phyloP scores from a whole-genome alignment of 1,140 invertebrate genomes.

The Drosophila pruinosa region DNA sequence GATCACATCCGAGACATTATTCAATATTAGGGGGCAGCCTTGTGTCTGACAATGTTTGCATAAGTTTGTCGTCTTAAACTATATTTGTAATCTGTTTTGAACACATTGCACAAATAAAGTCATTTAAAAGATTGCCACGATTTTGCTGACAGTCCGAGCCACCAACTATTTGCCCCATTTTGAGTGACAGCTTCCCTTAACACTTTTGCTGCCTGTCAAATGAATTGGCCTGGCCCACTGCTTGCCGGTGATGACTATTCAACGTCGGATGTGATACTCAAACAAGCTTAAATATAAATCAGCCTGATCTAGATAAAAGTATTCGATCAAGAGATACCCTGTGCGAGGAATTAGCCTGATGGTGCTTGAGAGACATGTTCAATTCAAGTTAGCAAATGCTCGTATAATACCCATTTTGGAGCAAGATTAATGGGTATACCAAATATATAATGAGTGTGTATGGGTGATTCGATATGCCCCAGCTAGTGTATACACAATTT shows the following conservation, averaged over 20 bases:
- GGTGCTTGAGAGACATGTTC: no score
- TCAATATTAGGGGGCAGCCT: background rate
- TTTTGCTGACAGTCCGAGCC: background rate
- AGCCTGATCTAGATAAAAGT: no score
- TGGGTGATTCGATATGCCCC: background rate
- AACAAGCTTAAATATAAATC: conserved; percentile 6
- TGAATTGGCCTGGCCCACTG: conserved; percentile 44
- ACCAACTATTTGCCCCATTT: background rate
- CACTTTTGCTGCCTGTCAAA: conserved; percentile 29
- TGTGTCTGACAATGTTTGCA: conserved; percentile 13
- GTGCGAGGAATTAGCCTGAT: background rate
- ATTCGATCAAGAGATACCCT: background rate
- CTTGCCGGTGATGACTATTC: conserved; percentile 39
- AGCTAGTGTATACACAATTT: background rate
- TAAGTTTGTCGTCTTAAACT: background rate
- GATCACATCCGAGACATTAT: background rate
- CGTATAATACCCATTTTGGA: background rate
- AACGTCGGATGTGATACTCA: conserved; percentile 6
- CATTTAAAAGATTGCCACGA: conserved; percentile 30
- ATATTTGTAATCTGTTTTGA: conserved; percentile 2
- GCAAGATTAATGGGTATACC: background rate
- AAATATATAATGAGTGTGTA: background rate
- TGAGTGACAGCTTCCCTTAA: conserved; percentile 57
- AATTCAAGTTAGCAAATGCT: no score
- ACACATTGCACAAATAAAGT: background rate